phyloP scores from a whole-genome alignment of 2,888 invertebrate species.

The Tribolium freemani region DNA sequence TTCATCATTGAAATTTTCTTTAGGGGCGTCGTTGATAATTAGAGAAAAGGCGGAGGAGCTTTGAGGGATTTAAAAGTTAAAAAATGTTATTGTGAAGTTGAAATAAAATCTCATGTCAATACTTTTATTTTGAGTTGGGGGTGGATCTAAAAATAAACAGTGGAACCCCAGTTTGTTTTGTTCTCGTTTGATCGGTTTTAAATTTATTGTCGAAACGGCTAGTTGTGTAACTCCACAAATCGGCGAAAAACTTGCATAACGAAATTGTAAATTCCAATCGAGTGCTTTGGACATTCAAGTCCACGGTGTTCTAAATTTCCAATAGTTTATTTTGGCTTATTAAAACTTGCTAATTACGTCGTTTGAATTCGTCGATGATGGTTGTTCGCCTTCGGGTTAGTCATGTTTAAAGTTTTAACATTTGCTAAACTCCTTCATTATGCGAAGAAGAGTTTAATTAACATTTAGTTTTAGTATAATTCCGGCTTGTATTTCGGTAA shows the following conservation, averaged over 20 bases:
- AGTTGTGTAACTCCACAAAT: background rate
- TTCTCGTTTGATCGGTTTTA: background rate
- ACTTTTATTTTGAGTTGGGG: no score
- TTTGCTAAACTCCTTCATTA: conserved; percentile 36
- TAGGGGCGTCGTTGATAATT: background rate
- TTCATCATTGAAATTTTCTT: conserved; percentile 18
- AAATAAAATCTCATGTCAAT: no score
- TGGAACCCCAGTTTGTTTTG: background rate
- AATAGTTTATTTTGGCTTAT: conserved; percentile 26
- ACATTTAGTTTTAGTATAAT: conserved; percentile 34
- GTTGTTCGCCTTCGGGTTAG: conserved; percentile 29
- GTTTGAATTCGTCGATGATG: conserved; percentile 39
- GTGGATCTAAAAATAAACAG: no score
- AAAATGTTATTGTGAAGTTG: no score
- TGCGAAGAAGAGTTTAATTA: conserved; percentile 38
- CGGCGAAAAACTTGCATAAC: background rate
- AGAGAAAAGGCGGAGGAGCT: background rate
- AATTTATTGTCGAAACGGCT: background rate
- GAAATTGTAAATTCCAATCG: background rate
- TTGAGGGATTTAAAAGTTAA: background rate
- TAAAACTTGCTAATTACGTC: conserved; percentile 33
- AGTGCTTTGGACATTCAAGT: background rate
- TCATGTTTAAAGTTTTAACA: conserved; percentile 37
- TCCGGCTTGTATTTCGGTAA: conserved; percentile 2
- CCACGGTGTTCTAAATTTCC: background rate